These are phyloP conservation scores for Quadroppia sp. DNA, from an alignment of 2,888 invertebrate genomes.

Conservation along the genomic window DNA sequence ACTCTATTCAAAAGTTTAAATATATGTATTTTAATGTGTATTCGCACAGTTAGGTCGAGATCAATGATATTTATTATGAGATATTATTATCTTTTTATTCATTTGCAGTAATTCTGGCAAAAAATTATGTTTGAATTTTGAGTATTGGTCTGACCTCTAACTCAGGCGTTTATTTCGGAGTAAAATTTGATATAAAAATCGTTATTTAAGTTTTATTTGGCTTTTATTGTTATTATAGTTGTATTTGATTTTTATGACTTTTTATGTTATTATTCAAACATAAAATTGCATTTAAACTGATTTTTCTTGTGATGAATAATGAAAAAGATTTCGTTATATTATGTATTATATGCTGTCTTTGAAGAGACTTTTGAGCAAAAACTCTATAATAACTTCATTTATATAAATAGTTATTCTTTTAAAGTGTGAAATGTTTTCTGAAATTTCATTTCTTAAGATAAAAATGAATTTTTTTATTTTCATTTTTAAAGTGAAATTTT, in stretches of 20 bases:
- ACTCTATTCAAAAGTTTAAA: constrained; percentile 6
- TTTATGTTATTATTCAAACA: constrained; percentile 4
- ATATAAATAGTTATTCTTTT: too few relatives aligned
- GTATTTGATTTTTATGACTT: not conserved
- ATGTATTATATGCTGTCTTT: too few relatives aligned
- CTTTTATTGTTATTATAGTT: not conserved
- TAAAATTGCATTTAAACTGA: not conserved
- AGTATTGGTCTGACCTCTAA: not conserved
- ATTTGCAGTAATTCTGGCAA: not conserved
- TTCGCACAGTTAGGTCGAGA: not conserved
- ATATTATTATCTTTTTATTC: not conserved
- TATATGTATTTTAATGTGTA: not conserved
- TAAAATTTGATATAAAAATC: not conserved
- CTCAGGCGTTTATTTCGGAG: not conserved
- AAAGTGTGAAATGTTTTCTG: not conserved
- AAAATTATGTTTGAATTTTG: not conserved
- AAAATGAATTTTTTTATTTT: too few relatives aligned
- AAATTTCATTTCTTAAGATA: not conserved
- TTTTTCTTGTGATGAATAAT: constrained; percentile 1
- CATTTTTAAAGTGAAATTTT: not conserved
- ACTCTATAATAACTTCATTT: too few relatives aligned
- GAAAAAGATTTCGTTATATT: not conserved
- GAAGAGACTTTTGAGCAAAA: too few relatives aligned
- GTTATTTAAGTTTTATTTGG: not conserved
- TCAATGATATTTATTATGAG: not conserved